Percentiles rank a stretch among this genome's conserved stretches.
Evolutionary conservation across 2,113 vertebrate genomes (phyloP).

Genomic region (Channa maculata): DNA sequence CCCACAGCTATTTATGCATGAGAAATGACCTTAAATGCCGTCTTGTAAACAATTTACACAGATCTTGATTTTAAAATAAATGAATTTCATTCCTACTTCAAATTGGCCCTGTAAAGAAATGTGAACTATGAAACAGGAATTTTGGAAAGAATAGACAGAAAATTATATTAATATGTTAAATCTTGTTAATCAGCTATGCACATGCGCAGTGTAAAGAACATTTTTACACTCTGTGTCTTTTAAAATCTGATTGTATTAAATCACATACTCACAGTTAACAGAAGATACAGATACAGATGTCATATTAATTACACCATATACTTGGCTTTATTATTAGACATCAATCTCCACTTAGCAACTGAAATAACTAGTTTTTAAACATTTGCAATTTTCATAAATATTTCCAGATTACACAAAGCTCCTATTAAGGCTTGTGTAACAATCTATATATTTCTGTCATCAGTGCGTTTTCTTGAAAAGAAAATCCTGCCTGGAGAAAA

Average conservation of each 20-base stretch:
- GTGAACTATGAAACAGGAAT: neutral
- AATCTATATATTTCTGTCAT: constrained; percentile 22
- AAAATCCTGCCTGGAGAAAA: constrained; percentile 41
- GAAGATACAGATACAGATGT: neutral
- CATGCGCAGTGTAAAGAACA: neutral
- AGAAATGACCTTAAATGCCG: constrained; percentile 39
- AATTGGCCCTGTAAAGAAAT: neutral
- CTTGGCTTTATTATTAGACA: constrained; percentile 10
- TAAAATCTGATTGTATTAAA: constrained; percentile 21
- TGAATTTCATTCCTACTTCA: constrained; percentile 12
- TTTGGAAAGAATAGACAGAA: neutral
- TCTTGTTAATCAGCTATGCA: neutral
- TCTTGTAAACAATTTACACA: constrained; percentile 28
- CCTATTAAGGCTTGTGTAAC: constrained; percentile 41
- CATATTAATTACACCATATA: constrained; percentile 7
- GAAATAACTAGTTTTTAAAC: neutral
- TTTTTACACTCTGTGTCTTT: constrained; percentile 9
- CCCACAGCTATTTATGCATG: constrained; percentile 50
- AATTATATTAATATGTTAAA: neutral
- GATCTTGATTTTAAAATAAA: constrained; percentile 36
- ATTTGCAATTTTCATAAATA: constrained; percentile 51
- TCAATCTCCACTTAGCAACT: constrained; percentile 27
- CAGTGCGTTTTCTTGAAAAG: constrained; percentile 22
- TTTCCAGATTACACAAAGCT: constrained; percentile 56
- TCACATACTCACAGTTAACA: neutral